phyloP scores from a whole-genome alignment of 2,113 vertebrate genomes.

The Hippocampus barbouri region DNA sequence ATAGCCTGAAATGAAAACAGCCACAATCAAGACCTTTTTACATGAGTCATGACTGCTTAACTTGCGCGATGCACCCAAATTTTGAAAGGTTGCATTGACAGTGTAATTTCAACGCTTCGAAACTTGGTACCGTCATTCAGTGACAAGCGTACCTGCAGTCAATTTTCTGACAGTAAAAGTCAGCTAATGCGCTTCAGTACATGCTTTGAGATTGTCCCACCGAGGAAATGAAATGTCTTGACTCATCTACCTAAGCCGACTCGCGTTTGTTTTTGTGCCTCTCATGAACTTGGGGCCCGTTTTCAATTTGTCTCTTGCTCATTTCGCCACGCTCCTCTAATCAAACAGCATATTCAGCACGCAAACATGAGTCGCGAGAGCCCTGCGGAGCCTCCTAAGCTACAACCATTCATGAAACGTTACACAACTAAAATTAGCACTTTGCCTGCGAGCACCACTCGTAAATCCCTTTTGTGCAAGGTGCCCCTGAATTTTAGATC shows the following conservation, averaged over 20 bases:
- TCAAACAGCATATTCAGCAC: constrained; percentile 1
- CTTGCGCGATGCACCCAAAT: background rate
- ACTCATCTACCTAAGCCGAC: background rate
- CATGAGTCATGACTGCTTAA: background rate
- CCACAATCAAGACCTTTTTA: background rate
- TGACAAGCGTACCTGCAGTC: background rate
- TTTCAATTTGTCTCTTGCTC: background rate
- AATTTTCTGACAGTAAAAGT: background rate
- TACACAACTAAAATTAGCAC: background rate
- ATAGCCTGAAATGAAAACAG: background rate
- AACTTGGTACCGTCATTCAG: background rate
- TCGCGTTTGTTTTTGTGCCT: background rate
- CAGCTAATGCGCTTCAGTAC: background rate
- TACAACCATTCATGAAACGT: background rate
- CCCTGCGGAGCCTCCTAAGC: background rate
- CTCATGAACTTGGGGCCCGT: background rate
- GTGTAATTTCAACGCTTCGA: background rate
- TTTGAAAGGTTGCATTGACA: background rate
- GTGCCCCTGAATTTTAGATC: background rate
- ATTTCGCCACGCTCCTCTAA: background rate
- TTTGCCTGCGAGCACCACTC: background rate
- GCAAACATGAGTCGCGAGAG: background rate
- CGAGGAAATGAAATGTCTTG: background rate
- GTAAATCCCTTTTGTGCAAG: constrained; percentile 2
- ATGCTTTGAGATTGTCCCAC: background rate